phyloP scores from a whole-genome alignment of 2,888 invertebrate species.

The Tinea trinotella region DNA sequence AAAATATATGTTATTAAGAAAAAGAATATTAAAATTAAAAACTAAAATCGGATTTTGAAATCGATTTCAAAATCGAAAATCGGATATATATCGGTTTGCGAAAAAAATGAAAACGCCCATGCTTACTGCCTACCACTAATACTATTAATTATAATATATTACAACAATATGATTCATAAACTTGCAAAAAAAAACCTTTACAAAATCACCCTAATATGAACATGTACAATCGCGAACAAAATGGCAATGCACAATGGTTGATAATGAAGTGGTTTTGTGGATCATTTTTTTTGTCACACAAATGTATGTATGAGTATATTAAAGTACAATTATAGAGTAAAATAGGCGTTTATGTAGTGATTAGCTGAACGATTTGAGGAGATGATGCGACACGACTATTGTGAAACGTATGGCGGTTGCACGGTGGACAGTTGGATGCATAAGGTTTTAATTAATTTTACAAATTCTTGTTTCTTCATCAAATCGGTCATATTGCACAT shows the following conservation, averaged over 20 bases:
- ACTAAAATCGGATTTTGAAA: too few species aligned
- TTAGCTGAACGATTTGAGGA: conserved; percentile 41
- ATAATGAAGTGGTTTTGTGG: conserved; percentile 54
- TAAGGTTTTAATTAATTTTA: neutral
- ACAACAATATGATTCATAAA: neutral
- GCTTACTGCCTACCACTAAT: neutral
- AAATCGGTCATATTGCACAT: too few species aligned
- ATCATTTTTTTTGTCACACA: conserved; percentile 44
- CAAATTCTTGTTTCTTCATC: too few species aligned
- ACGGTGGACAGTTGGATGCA: neutral
- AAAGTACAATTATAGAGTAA: conserved; percentile 61
- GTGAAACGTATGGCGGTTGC: conserved; percentile 29
- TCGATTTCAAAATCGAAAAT: too few species aligned
- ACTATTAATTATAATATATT: neutral
- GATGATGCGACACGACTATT: conserved; percentile 23
- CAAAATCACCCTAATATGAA: conserved; percentile 1
- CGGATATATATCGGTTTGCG: too few species aligned
- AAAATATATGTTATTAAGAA: too few species aligned
- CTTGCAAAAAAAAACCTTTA: conserved; percentile 22
- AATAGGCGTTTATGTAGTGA: conserved; percentile 57
- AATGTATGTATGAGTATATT: conserved; percentile 48
- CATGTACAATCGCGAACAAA: conserved; percentile 33
- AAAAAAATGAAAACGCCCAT: too few species aligned
- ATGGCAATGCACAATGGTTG: conserved; percentile 48
- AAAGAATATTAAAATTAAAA: too few species aligned